phyloP scores from a whole-genome alignment of 2,888 invertebrate genomes.

The Athalia cordata region DNA sequence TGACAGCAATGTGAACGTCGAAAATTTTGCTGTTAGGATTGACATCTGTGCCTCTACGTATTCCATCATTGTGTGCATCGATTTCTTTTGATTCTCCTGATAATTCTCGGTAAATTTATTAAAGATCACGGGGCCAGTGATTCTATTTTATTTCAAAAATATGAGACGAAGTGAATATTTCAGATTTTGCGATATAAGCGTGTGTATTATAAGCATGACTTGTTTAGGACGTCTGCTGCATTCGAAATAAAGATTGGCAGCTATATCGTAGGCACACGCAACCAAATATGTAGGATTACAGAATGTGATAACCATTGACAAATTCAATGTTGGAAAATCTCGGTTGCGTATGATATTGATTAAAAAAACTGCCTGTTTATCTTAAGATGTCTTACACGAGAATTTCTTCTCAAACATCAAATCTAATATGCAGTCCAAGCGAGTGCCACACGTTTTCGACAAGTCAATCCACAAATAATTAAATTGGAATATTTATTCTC shows the following conservation, averaged over 20 bases:
- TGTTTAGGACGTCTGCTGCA: constrained; percentile 30
- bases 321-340: constrained; percentile 11
- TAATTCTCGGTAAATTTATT: too few species aligned
- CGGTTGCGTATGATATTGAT: background rate
- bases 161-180: too few species aligned
- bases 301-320: constrained; percentile 11
- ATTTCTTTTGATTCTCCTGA: constrained; percentile 10
- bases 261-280: constrained; percentile 32
- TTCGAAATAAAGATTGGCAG: constrained; percentile 18
- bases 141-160: too few species aligned
- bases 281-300: constrained; percentile 25
- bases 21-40: constrained; percentile 37
- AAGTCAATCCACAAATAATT: background rate
- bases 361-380: constrained; percentile 4
- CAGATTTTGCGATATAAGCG: background rate
- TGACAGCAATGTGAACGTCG: background rate
- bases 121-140: too few species aligned
- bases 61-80: constrained; percentile 1
- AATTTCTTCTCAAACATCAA: constrained; percentile 23
- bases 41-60: constrained; percentile 38
- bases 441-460: background rate
- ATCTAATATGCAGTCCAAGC: constrained; percentile 24
- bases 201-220: constrained; percentile 16
- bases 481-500: constrained; percentile 15
- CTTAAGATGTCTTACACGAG: background rate